These are phyloP conservation scores for Fragum fragum DNA, from an alignment of 2,888 invertebrate species.

Conservation along the genomic window DNA sequence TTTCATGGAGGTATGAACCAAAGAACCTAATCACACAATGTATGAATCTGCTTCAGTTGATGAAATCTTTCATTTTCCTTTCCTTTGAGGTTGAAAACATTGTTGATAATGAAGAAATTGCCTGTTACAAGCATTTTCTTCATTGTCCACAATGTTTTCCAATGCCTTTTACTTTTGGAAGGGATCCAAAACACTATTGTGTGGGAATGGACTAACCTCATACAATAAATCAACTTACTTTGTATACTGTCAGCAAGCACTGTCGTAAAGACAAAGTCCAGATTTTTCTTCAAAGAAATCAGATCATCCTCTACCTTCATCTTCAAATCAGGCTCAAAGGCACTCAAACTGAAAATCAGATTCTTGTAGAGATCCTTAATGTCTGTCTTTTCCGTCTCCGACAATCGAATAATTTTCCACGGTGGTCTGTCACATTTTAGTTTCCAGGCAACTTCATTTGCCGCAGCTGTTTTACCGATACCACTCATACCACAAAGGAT, in stretches of 20 bases:
- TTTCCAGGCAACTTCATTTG: constrained; percentile 30
- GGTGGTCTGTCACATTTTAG: constrained; percentile 14
- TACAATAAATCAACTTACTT: constrained; percentile 6
- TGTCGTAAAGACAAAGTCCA: neutral
- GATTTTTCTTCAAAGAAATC: neutral
- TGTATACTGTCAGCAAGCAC: neutral
- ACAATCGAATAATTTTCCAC: constrained; percentile 30
- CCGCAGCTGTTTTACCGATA: constrained; percentile 45
- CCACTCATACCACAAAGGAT: constrained; percentile 44
- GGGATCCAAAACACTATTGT: no score
- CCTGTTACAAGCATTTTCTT: no score
- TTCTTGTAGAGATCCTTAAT: constrained; percentile 20
- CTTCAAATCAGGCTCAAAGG: neutral
- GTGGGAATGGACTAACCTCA: no score
- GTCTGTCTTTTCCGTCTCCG: constrained; percentile 24
- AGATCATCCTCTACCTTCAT: neutral
- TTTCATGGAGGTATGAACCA: no score
- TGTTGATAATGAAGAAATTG: no score
- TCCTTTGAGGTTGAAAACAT: no score
- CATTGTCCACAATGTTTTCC: no score
- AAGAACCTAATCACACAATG: no score
- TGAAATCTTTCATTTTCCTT: no score
- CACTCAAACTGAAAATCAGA: neutral
- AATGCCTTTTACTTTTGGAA: no score
- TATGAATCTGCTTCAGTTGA: no score